Evolutionary conservation across 30 jellyfish, hydroid and myxozoan species (phyloP).

Genomic region (Aurelia aurita): DNA sequence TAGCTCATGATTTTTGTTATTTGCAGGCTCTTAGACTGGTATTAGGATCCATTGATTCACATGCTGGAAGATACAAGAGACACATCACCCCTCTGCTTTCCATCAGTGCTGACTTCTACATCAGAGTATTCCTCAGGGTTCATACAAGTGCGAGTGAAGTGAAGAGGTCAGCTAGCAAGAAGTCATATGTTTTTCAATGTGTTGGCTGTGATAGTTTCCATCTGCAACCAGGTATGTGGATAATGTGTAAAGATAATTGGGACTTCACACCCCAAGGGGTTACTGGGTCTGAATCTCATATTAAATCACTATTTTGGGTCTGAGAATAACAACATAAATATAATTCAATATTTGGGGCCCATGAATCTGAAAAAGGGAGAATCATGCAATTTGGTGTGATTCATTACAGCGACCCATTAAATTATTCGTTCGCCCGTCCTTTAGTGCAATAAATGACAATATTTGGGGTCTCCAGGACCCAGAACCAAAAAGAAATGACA

Average conservation of each 20-base stretch:
- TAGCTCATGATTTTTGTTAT: not conserved
- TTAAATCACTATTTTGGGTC: no score
- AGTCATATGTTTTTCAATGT: constrained; percentile 90
- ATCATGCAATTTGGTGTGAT: no score
- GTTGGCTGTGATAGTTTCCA: constrained; percentile 93
- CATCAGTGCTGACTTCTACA: constrained; percentile 94
- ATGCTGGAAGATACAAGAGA: constrained; percentile 95
- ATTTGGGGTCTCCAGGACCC: no score
- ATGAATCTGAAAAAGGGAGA: no score
- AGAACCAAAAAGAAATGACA: no score
- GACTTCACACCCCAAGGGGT: no score
- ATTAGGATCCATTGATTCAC: constrained; percentile 83
- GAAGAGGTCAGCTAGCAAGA: constrained; percentile 88
- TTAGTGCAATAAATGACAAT: no score
- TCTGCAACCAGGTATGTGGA: constrained; percentile 89
- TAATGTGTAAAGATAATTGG: not conserved
- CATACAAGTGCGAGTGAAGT: constrained; percentile 94
- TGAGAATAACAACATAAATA: no score
- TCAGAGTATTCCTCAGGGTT: constrained; percentile 88
- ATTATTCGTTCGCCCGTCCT: no score
- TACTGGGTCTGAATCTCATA: no score
- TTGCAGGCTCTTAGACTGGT: constrained; percentile 91
- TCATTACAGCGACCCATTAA: no score
- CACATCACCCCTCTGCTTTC: constrained; percentile 91
- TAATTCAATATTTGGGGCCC: no score